Conservation (phyloP, 2,113 vertebrate genomes). For the Caranx ignobilis region DNA sequence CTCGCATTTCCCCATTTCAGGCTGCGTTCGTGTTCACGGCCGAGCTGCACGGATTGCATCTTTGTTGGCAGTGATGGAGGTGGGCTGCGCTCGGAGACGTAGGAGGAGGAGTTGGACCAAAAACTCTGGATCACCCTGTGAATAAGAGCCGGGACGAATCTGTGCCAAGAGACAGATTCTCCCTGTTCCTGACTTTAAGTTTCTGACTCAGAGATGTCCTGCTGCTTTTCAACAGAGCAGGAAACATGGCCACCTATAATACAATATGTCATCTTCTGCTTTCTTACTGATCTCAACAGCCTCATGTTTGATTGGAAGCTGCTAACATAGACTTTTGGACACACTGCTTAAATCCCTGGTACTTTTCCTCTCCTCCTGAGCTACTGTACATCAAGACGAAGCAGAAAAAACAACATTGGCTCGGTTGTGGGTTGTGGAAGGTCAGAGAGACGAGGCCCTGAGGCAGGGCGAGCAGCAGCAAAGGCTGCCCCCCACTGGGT, state of each 20-base stretch:
- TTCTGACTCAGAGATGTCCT: not conserved
- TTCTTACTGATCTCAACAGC: too few species aligned
- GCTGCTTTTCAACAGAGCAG: not conserved
- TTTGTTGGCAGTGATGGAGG: constrained; percentile 16
- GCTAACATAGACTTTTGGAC: too few species aligned
- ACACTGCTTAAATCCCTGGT: too few species aligned
- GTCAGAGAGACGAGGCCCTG: too few species aligned
- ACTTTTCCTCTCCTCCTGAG: too few species aligned
- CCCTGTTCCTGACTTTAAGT: not conserved
- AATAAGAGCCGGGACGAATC: not conserved
- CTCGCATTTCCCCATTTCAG: constrained; percentile 11
- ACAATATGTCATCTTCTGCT: too few species aligned
- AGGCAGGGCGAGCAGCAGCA: too few species aligned
- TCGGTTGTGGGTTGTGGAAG: too few species aligned
- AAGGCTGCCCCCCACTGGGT: too few species aligned
- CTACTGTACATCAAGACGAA: too few species aligned
- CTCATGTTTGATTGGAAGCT: too few species aligned
- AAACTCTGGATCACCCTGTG: not conserved
- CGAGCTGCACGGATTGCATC: not conserved
- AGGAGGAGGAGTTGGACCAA: not conserved
- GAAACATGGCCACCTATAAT: not conserved
- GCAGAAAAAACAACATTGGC: too few species aligned
- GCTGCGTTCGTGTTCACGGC: not conserved
- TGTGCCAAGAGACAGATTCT: not conserved
- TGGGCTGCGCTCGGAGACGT: not conserved